Evolutionary conservation across 2,113 vertebrate genomes (phyloP), one percentile per base, ranked within the genome.

Genomic region (Hydropotes inermis): DNA sequence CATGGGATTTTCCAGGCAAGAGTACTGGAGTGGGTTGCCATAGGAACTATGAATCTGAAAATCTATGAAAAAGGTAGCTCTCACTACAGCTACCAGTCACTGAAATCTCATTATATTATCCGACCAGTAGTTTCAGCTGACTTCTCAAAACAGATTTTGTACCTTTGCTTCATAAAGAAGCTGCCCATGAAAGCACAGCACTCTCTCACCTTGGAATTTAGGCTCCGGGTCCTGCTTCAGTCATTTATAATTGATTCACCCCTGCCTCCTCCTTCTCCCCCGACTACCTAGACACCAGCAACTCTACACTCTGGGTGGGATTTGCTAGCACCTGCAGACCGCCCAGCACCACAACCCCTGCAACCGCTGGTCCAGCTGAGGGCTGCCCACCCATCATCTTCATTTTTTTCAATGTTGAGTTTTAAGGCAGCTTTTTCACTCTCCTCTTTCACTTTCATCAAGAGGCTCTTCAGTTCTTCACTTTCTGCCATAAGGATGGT

Each of bases 111-210:
- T 36, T 70, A 36, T 70, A 36, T 45, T n/a, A 67, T 36, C n/a
- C 25, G 54, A 45, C 6, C 30, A 91, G 54, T n/a, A 70, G 21
- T 50, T 84, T 33, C 70, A 52, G 50, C 1, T 43, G 87, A 1
- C 5, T 84, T 83, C 86, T 91, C 88, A 55, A 84, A 81, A 67
- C 19, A 19, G 50, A 76, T 70, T 91, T 97, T 99, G 19, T 99
- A 99, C 99, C 99, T 99, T 99, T 98, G 99, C 99, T 99, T 99
- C 99, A 97, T 99, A 99, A 87, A 99, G 99, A 98, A 99, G 99
- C 99, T 99, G 99, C 98, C 99, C 99, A 99, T 99, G 99, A 99
- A 99, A 99, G 99, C 99, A 99, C 98, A 99, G 99, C 98, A 99
- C 99, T 98, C 99, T 99, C 99, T 99, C 99, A 99, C 99, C 99